Conservation (phyloP, 2,113 vertebrate genomes). For the Notarius quadriscutis region DNA sequence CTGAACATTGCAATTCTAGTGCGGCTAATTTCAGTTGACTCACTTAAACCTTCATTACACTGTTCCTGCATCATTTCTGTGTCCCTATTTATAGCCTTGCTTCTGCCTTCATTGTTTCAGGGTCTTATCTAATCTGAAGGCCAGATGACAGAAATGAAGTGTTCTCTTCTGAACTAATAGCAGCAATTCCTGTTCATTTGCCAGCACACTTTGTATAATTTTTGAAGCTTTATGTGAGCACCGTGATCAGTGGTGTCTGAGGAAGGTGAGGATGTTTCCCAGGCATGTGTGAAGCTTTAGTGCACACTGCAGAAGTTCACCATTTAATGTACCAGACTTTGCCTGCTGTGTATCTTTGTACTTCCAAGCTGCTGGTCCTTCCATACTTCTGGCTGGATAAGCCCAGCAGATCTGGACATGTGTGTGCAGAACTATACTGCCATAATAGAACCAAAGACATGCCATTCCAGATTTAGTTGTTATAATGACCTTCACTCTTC, state of each 20-base stretch:
- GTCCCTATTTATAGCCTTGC: constrained; percentile 12
- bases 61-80: constrained; percentile 35
- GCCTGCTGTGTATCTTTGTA: constrained; percentile 51
- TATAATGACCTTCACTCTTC: not conserved
- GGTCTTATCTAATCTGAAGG: not conserved
- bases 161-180: not conserved
- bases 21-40: constrained; percentile 31
- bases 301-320: constrained; percentile 55
- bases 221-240: not conserved
- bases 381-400: constrained; percentile 26
- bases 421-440: not conserved
- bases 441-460: not conserved
- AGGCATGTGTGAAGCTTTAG: constrained; percentile 57
- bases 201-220: constrained; percentile 37
- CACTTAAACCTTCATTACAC: constrained; percentile 30
- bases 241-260: not conserved
- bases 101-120: constrained; percentile 23
- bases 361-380: constrained; percentile 20
- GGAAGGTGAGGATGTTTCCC: constrained; percentile 44
- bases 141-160: constrained; percentile 16
- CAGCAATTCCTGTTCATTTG: not conserved
- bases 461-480: not conserved
- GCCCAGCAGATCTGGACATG: not conserved
- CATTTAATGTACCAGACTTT: constrained; percentile 57
- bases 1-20: constrained; percentile 27